Evolutionary conservation across 2,113 vertebrate genomes (phyloP), one percentile per base, ranked within the genome.

Genomic region (Poecilia latipinna): DNA sequence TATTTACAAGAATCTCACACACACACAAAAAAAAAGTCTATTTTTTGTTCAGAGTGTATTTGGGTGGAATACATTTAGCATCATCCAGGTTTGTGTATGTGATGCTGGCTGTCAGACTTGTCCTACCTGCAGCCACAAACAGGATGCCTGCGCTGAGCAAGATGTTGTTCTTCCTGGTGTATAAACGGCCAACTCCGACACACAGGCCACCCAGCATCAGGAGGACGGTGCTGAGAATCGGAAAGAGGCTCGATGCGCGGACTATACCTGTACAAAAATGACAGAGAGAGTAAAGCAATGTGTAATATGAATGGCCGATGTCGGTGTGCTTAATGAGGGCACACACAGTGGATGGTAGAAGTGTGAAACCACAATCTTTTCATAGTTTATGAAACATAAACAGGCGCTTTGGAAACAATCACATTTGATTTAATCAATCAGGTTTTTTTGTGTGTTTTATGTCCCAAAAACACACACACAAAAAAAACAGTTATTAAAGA

Each of bases 141-240:
- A 99, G 95, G 89, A 99, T 98, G 80, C 98, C 98, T 3, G 96
- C 97, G 0, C 96, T 97, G 84, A 99, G 97, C 78, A 99, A 95
- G 70, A 99, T 97, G 95, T 96, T 98, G 93, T 97, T 98, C 90
- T 93, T 96, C 83, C 94, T 94, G 93, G 91, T 97, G 93, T 98
- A 98, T 93, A 99, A 93, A 70, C 97, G 95, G 73, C 97, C 96
- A 1, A 96, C 93, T 12, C 95, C 97, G 0, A 98, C 95, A 92
- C 98, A 98, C 70, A 99, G 94, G n/a, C 96, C 97, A 3, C 97
- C 98, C 17, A 98, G 89, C 90, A 99, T 86, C 26, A 99, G 94
- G 72, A 99, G 90, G 82, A 96, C 91, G 80, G 96, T 96, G 94
- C 98, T 98, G 88, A 99, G 96, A 85, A 99, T 97, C 74, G 98